A percentile compares a stretch with the other conserved stretches of the same genome.
phyloP scores from a whole-genome alignment of 2,797 vertebrate genomes.

The Orestias chungarensis region DNA sequence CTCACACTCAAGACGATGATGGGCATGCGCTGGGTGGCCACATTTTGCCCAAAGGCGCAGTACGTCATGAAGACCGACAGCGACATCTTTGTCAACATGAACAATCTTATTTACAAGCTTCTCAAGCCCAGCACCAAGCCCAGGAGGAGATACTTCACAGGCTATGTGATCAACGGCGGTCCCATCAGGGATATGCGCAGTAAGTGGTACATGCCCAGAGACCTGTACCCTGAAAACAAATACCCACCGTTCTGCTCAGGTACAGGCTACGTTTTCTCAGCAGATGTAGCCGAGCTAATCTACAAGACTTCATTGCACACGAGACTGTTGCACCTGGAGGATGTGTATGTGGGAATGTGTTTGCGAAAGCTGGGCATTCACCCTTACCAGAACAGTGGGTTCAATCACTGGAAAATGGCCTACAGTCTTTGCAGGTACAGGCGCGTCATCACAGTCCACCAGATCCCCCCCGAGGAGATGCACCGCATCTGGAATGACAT shows the following conservation, averaged over 20 bases:
- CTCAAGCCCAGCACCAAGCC: slow-evolving; percentile 94
- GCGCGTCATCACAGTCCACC: slow-evolving; percentile 95
- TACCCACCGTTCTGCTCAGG: slow-evolving; percentile 99
- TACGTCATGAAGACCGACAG: slow-evolving; percentile 99
- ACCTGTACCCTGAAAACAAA: slow-evolving; percentile 95
- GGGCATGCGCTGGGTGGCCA: slow-evolving; percentile 98
- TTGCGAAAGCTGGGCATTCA: slow-evolving; percentile 95
- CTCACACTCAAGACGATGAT: slow-evolving; percentile 96
- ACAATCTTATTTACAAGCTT: slow-evolving; percentile 96
- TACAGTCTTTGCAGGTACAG: slow-evolving; percentile 97
- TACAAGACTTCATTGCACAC: slow-evolving; percentile 97
- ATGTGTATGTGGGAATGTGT: slow-evolving; percentile 96
- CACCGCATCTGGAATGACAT: slow-evolving; percentile 99
- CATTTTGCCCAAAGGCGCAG: slow-evolving; percentile 92
- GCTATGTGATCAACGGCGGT: slow-evolving; percentile 96
- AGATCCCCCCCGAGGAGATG: slow-evolving; percentile 99
- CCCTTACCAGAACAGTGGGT: slow-evolving; percentile 98
- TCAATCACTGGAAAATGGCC: slow-evolving; percentile 99
- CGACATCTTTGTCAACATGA: slow-evolving; percentile 99
- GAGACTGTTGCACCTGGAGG: slow-evolving; percentile 95
- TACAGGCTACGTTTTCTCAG: slow-evolving; percentile 97
- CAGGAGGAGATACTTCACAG: slow-evolving; percentile 94
- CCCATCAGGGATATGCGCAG: slow-evolving; percentile 97
- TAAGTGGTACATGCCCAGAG: slow-evolving; percentile 99
- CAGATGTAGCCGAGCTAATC: slow-evolving; percentile 95